Base-by-base conservation (phyloP, 2,888 invertebrate genomes). In the Eumacrocentrus americanus region DNA sequence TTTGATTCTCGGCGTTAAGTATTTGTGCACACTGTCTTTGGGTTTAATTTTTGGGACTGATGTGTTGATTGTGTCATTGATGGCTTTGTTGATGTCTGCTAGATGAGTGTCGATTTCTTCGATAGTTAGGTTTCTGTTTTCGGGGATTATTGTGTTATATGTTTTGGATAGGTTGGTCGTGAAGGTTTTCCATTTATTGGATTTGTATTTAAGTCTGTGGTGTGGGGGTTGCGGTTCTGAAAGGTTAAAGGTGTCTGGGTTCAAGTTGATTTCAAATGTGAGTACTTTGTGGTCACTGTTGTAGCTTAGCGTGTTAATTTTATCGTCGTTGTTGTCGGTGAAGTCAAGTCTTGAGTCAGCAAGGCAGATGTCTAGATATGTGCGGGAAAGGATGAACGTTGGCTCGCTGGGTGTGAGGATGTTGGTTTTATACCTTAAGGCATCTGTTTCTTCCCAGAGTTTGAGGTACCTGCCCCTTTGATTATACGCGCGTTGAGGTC, bases 221-320 rank as follows among this genome's bases (percentile, higher is more conserved):
- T 4, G 29, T 29, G 4, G 4, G 4, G 29, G 29, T 29, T 4
- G 9, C 5, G 29, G 4, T 9, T 6, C 9, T 4, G 4, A 29
- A 4, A 29, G 4, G 5, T 29, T 29, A n/a, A n/a, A n/a, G 29
- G 9, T 4, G 29, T 29, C 29, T 29, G 4, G 5, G 9, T 4
- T 55, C 55, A 60, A 22, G 22, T 59, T 47, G 40, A 62, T n/a
- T 1, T 40, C 2, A 16, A 40, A n/a, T 2, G 7, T 40, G 2
- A 40, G 40, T 40, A 12, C 40, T 7, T 16, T 12, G 12, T 40
- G 40, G 16, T 40, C 40, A 16, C 14, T 40, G 14, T 4, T 12
- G 2, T 4, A 40, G 1, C 2, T 5, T 6, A 7, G 12, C 7
- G 40, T 40, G n/a, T 1, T 16, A 7, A 40, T 3, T 40, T 40